Base-by-base conservation (phyloP, 2,113 vertebrate genomes). In the Caretta caretta region DNA sequence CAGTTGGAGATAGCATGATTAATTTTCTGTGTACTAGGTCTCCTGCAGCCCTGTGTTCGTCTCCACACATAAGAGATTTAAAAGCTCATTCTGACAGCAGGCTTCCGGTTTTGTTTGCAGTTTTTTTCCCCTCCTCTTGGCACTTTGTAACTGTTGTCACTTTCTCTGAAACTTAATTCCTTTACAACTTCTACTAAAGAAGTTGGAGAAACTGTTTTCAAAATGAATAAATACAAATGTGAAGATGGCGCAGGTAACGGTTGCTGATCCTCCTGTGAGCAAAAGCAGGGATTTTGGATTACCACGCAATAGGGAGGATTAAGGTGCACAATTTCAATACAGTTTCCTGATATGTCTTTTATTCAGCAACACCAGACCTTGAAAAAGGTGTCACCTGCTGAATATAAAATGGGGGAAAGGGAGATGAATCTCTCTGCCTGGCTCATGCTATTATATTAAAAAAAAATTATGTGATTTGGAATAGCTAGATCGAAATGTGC, bases 1-100 rank as follows among this genome's bases (percentile, higher is more conserved):
- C 95, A 96, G 31, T 53, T 12, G 3, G 59, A 95, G 87, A 94
- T 57, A 86, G 51, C 1, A 5, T 85, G 59, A 94, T 96, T 96
- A 84, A 97, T 94, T 96, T 96, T 81, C 84, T 84, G 62, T 50
- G 31, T 80, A 48, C 35, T 13, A 69, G 31, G 79, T 80, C 54
- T 94, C 59, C 80, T 80, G 49, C 65, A 93, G 57, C 38, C 54
- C 82, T 42, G 4, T 79, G 31, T 75, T 7, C 51, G 19, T 87
- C 50, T 86, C 69, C 54, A 13, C 51, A 42, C 49, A 17, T 51
- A 89, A 92, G 80, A 90, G 83, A 93, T 83, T 19, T 16, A 92
- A 56, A 83, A 87, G n/a, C 51, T 88, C 31, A 76, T 79, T 93
- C 83, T 92, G 80, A 12, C n/a, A 16, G 76, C 84, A 83, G 16